Evolutionary conservation across 2,797 vertebrate genomes (phyloP), one percentile per base, ranked within the genome.

Genomic region (Pyrrhura leucotis): DNA sequence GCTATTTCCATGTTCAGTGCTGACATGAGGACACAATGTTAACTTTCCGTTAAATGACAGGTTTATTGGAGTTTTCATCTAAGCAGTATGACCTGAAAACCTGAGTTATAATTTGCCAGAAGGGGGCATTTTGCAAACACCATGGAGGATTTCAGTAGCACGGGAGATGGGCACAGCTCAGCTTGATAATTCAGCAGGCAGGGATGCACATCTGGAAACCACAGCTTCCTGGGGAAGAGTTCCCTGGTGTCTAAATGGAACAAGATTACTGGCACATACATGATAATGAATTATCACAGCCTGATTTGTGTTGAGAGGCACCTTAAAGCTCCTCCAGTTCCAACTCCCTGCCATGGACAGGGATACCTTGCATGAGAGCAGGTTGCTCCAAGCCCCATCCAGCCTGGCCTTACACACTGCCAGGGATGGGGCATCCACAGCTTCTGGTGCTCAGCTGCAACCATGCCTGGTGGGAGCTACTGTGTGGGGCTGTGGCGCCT

Each of bases 71-170:
- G 50, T 47, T 85, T 82, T 83, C 63, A 8, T 84, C 66, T 42
- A 16, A 28, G 0, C 9, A 0, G 7, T 37, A 29, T 4, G 50
- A 54, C 61, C 65, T 4, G 3, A 39, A 84, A 82, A 59, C 35
- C 59, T 19, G 73, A 50, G 47, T 4, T 80, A 37, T 8, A 7
- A 37, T 92, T 90, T 95, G 67, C 94, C 91, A 90, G 83, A 91
- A 93, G 80, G 90, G 85, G 94, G 92, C 96, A 87, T 96, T 95
- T 95, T 79, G 67, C 42, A 88, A 73, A 51, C 80, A 13, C 22
- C 5, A 6, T 4, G 12, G 37, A 37, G 59, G 39, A 26, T 88
- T 89, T 86, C 4, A 10, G 66, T 33, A 35, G 37, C 1, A 0
- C 0, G 1, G 48, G 76, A 72, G 62, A 23, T 8, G 72, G 15